These are phyloP conservation scores for Pteropus alecto DNA, from an alignment of 2,113 vertebrate species.

Conservation along the genomic window DNA sequence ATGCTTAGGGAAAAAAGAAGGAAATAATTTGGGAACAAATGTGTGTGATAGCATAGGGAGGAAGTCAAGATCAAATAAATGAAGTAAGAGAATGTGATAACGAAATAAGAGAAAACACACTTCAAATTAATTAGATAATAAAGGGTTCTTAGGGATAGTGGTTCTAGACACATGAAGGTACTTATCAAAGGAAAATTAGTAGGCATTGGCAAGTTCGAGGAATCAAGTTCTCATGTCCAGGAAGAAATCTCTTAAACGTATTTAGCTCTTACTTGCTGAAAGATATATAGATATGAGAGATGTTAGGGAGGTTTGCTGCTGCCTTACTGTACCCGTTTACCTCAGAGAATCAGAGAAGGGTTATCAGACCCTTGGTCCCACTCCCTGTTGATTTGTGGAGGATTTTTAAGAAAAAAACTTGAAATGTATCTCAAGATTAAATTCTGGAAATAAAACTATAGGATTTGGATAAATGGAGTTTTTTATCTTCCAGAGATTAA, in stretches of 20 bases:
- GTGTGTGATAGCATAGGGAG: not conserved
- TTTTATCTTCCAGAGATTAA: not conserved
- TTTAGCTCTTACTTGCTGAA: not conserved
- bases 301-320: not conserved
- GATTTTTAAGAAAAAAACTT: not conserved
- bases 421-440: slow-evolving; percentile 28
- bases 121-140: not conserved
- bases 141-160: not conserved
- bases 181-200: not conserved
- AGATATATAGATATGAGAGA: not conserved
- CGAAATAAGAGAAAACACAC: not conserved
- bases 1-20: not conserved
- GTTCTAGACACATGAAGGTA: not conserved
- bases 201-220: not conserved
- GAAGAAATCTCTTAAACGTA: not conserved
- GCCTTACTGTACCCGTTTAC: not conserved
- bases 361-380: not conserved
- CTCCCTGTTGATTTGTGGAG: not conserved
- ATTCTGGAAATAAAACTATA: slow-evolving; percentile 12
- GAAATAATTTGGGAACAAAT: not conserved
- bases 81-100: not conserved
- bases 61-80: not conserved
- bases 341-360: not conserved
- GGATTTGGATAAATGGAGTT: not conserved
- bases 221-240: not conserved